Evolutionary conservation across 2,113 vertebrate genomes (phyloP).

Genomic region (Chiloscyllium plagiosum): DNA sequence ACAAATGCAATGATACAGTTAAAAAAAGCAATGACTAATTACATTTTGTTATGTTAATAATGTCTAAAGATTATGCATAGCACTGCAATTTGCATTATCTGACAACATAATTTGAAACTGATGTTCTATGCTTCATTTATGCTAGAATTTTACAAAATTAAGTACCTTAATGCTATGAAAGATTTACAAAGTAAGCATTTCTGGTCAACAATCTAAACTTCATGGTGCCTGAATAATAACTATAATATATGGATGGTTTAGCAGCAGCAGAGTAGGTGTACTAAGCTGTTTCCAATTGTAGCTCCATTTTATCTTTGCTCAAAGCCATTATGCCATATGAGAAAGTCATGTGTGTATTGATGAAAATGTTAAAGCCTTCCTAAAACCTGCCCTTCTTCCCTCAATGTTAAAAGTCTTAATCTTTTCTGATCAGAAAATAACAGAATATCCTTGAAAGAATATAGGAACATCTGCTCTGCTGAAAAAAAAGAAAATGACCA

Average conservation of each 20-base stretch:
- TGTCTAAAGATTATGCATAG: background rate
- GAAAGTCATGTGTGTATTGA: slow-evolving; percentile 19
- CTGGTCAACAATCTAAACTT: background rate
- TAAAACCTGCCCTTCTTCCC: slow-evolving; percentile 23
- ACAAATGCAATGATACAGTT: background rate
- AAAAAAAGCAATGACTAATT: background rate
- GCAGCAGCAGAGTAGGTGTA: slow-evolving; percentile 25
- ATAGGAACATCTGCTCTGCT: background rate
- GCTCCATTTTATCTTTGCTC: background rate
- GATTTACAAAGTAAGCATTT: background rate
- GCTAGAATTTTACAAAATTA: background rate
- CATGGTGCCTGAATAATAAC: background rate
- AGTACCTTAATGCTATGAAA: background rate
- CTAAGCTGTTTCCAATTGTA: slow-evolving; percentile 1
- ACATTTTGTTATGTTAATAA: background rate
- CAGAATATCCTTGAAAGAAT: slow-evolving; percentile 7
- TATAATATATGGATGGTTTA: background rate
- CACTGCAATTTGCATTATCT: background rate
- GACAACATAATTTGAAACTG: background rate
- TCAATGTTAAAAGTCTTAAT: slow-evolving; percentile 1
- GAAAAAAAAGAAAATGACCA: background rate
- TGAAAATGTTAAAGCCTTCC: background rate
- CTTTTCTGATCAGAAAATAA: slow-evolving; percentile 30
- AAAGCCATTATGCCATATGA: slow-evolving; percentile 23
- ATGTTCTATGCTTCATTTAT: background rate